phyloP scores from a whole-genome alignment of 1,140 invertebrate genomes.

The Heliconius himera region DNA sequence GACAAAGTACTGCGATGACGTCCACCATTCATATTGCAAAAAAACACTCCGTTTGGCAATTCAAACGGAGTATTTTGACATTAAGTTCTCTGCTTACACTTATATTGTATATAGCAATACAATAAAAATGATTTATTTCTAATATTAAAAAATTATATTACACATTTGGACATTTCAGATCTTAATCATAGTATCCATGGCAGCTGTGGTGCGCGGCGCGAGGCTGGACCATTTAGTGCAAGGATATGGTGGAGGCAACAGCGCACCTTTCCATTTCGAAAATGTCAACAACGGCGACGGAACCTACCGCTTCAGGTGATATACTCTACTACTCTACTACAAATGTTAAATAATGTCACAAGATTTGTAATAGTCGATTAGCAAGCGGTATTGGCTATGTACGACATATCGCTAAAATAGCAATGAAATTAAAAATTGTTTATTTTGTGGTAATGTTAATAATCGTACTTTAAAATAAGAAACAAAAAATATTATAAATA shows the following conservation, averaged over 20 bases:
- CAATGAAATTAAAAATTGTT: too few species aligned
- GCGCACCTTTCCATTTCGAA: slow-evolving; percentile 62
- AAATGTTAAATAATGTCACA: not conserved
- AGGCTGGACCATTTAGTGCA: slow-evolving; percentile 65
- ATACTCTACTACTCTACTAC: not conserved
- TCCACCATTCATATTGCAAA: too few species aligned
- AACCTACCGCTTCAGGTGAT: slow-evolving; percentile 66
- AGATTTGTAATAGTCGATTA: not conserved
- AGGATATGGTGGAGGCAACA: slow-evolving; percentile 51
- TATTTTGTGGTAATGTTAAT: too few species aligned
- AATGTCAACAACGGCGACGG: slow-evolving; percentile 76
- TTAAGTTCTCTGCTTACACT: too few species aligned
- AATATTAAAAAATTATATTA: not conserved
- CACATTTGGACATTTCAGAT: slow-evolving; percentile 42
- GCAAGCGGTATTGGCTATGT: too few species aligned
- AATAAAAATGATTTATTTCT: not conserved
- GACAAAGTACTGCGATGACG: too few species aligned
- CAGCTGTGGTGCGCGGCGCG: slow-evolving; percentile 50
- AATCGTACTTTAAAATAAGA: too few species aligned
- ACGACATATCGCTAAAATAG: too few species aligned
- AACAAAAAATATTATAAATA: too few species aligned
- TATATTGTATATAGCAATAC: too few species aligned
- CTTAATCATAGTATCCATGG: slow-evolving; percentile 42
- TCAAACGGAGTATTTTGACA: too few species aligned
- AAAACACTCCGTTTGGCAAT: too few species aligned